Evolutionary conservation across 2,888 invertebrate species (phyloP), one percentile per base, ranked within the genome.

Genomic region (Noctuana brunneofusca): DNA sequence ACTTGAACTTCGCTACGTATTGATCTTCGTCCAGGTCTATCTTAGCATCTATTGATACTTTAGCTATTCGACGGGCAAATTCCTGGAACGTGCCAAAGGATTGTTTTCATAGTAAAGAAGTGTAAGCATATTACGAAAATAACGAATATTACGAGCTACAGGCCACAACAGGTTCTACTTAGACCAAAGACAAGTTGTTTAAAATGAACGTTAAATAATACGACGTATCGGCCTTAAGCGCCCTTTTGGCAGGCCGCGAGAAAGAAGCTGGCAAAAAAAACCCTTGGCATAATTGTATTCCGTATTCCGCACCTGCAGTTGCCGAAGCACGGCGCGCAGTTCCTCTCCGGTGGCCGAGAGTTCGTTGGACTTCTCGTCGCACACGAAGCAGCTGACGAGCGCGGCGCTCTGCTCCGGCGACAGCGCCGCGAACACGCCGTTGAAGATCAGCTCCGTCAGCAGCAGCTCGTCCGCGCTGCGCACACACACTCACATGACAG

Each of bases 371-470:
- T 98, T 98, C 80, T 99, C 99, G 82, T 97, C 97, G 78, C 97
- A 98, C 0, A 98, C 97, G 79, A 98, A 97, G 81, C 97, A 97
- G 79, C 97, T 97, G 12, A 99, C 92, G 2, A 99, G 84, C 0
- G 98, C 94, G 41, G 96, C 96, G 66, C 95, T 94, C 84, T 99
- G 98, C 41, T 94, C 95, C 0, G 96, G 93, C 1, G 94, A 94
- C 67, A 99, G 89, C 27, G 95, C 92, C 82, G 97, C 98, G 87
- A 99, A 99, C 20, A 98, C 95, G 41, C 99, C 99, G 86, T 98
- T 98, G 87, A 99, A 99, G 63, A 99, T 95, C 95, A 99, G 94
- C 92, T 99, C 99, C 0, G 99, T 99, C 75, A 99, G 93, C 4
- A 99, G 91, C 16, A 99, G 87, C 87, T 99, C 99, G 87, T 99